Conservation (phyloP, 2,113 vertebrate genomes). For the Sinocyclocheilus grahami region DNA sequence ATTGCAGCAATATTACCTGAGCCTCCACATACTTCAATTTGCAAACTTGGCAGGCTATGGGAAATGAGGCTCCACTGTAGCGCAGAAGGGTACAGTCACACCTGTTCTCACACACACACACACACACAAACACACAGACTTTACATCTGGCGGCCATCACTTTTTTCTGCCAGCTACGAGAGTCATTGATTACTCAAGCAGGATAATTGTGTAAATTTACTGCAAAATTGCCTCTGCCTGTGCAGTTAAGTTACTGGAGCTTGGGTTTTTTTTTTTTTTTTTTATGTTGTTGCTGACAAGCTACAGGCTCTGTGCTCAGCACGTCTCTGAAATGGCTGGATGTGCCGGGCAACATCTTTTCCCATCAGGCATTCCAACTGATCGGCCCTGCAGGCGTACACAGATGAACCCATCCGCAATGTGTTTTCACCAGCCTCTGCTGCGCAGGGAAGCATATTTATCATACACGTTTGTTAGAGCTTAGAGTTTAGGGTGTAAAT, state of each 20-base stretch:
- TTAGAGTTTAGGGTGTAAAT: conserved; percentile 26
- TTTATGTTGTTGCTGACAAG: background rate
- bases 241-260: conserved; percentile 5
- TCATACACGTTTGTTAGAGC: background rate
- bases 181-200: conserved; percentile 48
- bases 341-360: conserved; percentile 15
- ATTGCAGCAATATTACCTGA: conserved; percentile 17
- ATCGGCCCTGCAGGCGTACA: conserved; percentile 9
- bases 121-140: background rate
- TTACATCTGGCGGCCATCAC: background rate
- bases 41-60: conserved; percentile 37
- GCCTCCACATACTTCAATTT: conserved; percentile 17
- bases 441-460: background rate
- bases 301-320: conserved; percentile 16
- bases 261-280: conserved; percentile 8
- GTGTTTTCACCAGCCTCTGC: conserved; percentile 13
- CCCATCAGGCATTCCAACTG: conserved; percentile 25
- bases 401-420: conserved; percentile 14
- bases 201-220: conserved; percentile 50
- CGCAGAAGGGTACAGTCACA: conserved; percentile 33
- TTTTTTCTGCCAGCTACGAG: conserved; percentile 1
- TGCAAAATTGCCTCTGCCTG: conserved; percentile 37
- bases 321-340: conserved; percentile 17
- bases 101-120: conserved; percentile 13
- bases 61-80: conserved; percentile 17